Evolutionary conservation across 1,140 invertebrate species (phyloP), one percentile per base, ranked within the genome.

Genomic region (Drosophila fuyamai): DNA sequence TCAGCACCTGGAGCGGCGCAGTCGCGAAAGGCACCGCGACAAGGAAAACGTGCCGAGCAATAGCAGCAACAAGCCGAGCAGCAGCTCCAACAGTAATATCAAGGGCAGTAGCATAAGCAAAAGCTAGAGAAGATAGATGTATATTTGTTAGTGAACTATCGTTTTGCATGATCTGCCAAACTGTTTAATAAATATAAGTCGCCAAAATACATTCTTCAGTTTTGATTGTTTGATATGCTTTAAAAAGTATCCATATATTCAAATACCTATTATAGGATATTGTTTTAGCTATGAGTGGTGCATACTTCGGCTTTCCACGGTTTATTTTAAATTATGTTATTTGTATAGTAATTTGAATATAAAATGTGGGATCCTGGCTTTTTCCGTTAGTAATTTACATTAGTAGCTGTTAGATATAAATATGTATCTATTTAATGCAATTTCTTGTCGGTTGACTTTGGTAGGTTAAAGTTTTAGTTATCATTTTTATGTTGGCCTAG

Each of bases 1-100:
- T 29, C 74, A 92, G 48, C 65, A 73, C 18, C 32, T 90, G 6
- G 81, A 81, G 36, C 72, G 70, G 12, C 81, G 76, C 18, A 81
- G 43, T 58, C 72, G 76, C 13, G 83, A 92, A 27, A 56, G 51
- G 7, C 50, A 57, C 5, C 47, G 43, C 10, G 61, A 84, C 9
- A 89, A 88, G 27, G 84, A 88, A 44, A 88, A 88, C 32, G 47
- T 80, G 14, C 80, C 84, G 0, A 62, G 60, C 67, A 86, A 88
- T 72, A 51, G 18, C n/a, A 81, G 53, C 44, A 61, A 53, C 61
- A 79, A 81, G 66, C 29, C 50, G 2, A 38, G 12, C 3, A 43
- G 9, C 36, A 68, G 23, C 18, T 53, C 58, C 0, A 61, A 38
- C 40, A 36, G 12, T 14, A 65, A 41, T 13, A 10, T 36, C 29